Evolutionary conservation across 2,113 vertebrate species (phyloP), one percentile per base, ranked within the genome.

Genomic region (Perca fluviatilis): DNA sequence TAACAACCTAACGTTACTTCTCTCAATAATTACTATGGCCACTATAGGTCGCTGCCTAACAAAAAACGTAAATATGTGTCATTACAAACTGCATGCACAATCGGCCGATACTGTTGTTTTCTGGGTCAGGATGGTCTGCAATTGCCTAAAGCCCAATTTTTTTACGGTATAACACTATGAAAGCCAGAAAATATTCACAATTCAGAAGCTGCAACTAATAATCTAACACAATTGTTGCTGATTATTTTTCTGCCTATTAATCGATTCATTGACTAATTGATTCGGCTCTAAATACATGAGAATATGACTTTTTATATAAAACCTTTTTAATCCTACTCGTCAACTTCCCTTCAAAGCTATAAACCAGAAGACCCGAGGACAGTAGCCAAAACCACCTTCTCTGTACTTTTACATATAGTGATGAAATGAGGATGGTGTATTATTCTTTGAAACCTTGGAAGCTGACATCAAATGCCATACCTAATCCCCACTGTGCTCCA

Each of bases 401-500:
- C 36, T 71, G 49, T 72, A n/a, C 49, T 60, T 30, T 27, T 54
- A 57, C 63, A 65, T 72, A 40, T 4, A 63, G 40, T 76, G 76
- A 75, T 78, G 71, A 79, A 84, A 79, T 64, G 43, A 68, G 46
- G 54, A 58, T 36, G 18, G 23, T 69, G 40, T 57, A 12, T 68
- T 72, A 68, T 82, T 77, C 56, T 67, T 75, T 69, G 19, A 77
- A 54, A 74, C 43, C 57, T 40, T 23, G 53, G 23, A 51, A 62
- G 53, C 71, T 43, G 72, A 78, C 64, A 79, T 82, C 74, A 82
- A 86, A 85, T 84, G 72, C 67, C 64, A 49, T 53, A n/a, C 15
- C 82, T 80, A 83, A 88, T 92, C 83, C 72, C 75, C 16, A 10
- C 30, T 68, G 61, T 63, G 50, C 70, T 49, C 50, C 71, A 75